Conservation (phyloP, 2,888 invertebrate genomes). For the Drosophila mimetica region DNA sequence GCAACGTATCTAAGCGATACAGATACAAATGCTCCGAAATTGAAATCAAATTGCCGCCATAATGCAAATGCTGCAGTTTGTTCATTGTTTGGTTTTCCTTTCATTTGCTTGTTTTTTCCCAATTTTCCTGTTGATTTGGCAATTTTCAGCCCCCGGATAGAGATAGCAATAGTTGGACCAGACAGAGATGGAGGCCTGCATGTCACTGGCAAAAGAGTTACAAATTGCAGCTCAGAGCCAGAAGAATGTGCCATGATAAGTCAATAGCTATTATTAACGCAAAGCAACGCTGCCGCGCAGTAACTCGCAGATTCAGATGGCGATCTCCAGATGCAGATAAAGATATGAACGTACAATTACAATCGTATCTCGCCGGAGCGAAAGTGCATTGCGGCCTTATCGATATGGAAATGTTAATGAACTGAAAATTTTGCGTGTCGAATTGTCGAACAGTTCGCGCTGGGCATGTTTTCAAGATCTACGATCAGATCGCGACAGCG, state of each 20-base stretch:
- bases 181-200: constrained; percentile 48
- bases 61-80: constrained; percentile 40
- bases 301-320: constrained; percentile 15
- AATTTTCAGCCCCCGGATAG: constrained; percentile 45
- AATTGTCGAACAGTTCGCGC: constrained; percentile 53
- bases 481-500: constrained; percentile 42
- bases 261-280: constrained; percentile 70
- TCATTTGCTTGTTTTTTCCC: constrained; percentile 56
- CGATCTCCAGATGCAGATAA: constrained; percentile 14
- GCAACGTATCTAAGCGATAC: constrained; percentile 52
- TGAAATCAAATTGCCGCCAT: constrained; percentile 66
- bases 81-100: constrained; percentile 38
- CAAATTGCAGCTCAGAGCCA: constrained; percentile 57
- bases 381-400: constrained; percentile 51
- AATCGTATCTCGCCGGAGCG: constrained; percentile 36
- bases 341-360: constrained; percentile 22
- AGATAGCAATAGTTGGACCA: constrained; percentile 14
- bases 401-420: constrained; percentile 80
- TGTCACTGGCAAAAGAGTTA: constrained; percentile 56
- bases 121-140: constrained; percentile 63
- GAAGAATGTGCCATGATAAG: constrained; percentile 72
- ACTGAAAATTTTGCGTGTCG: constrained; percentile 77
- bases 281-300: constrained; percentile 25
- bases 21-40: constrained; percentile 52
- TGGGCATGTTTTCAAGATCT: constrained; percentile 29